Conservation (phyloP, 1,140 invertebrate species). For the Drosophila leontia region DNA sequence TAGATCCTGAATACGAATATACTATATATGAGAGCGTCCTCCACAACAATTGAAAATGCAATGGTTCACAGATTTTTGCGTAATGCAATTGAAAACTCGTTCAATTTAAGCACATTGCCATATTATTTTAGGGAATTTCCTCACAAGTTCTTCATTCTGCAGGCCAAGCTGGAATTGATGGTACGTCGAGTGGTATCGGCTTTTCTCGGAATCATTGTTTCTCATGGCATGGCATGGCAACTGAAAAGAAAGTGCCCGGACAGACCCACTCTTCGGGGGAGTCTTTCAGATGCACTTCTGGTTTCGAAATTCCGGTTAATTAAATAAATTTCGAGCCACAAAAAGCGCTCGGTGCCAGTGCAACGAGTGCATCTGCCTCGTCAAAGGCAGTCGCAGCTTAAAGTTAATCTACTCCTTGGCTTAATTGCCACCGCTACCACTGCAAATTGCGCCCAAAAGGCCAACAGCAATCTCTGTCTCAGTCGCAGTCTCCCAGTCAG, state of each 20-base stretch:
- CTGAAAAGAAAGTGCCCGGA: neutral
- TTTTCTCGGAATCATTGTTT: slow-evolving; percentile 4
- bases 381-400: slow-evolving; percentile 58
- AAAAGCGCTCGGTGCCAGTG: slow-evolving; percentile 21
- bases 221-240: slow-evolving; percentile 1
- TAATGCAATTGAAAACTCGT: slow-evolving; percentile 72
- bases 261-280: neutral
- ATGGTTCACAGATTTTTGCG: slow-evolving; percentile 64
- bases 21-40: slow-evolving; percentile 10
- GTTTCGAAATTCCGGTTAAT: slow-evolving; percentile 38
- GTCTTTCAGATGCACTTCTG: slow-evolving; percentile 21
- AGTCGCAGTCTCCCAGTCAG: slow-evolving; percentile 19
- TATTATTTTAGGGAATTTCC: slow-evolving; percentile 48
- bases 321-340: slow-evolving; percentile 44
- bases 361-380: slow-evolving; percentile 35
- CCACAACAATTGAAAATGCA: slow-evolving; percentile 53
- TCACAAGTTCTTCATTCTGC: slow-evolving; percentile 8
- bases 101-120: slow-evolving; percentile 44
- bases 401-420: slow-evolving; percentile 79
- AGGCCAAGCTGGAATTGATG: neutral
- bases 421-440: slow-evolving; percentile 80
- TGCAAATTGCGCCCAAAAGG: slow-evolving; percentile 82
- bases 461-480: slow-evolving; percentile 39
- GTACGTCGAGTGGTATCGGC: neutral
- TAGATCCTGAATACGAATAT: slow-evolving; percentile 49